A percentile compares a stretch with the other conserved stretches of the same genome.
phyloP scores from a whole-genome alignment of 2,113 vertebrate genomes.

The Sterna hirundo region DNA sequence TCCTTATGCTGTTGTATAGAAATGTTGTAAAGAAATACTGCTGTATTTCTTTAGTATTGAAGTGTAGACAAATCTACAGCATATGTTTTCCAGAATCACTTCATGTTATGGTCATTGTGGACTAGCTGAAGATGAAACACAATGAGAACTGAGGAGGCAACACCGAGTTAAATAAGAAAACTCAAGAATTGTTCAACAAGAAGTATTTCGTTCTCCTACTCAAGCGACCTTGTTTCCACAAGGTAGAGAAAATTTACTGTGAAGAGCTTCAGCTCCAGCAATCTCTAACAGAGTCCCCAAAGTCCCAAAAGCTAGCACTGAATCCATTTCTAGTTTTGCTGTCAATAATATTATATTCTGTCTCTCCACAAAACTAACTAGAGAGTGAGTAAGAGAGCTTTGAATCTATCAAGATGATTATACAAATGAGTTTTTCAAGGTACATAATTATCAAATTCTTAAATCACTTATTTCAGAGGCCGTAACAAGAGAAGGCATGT shows the following conservation, averaged over 20 bases:
- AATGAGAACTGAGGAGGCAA: neutral
- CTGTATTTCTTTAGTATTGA: neutral
- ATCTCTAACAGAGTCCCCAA: neutral
- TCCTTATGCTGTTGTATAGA: too few relatives aligned
- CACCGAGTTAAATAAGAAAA: neutral
- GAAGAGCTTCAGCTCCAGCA: neutral
- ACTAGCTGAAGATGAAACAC: neutral
- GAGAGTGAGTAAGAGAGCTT: neutral
- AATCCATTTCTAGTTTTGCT: neutral
- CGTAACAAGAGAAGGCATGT: constrained; percentile 16
- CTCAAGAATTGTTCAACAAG: neutral
- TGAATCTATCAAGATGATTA: neutral
- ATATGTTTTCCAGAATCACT: neutral
- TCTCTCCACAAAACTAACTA: neutral
- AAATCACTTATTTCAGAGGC: constrained; percentile 4
- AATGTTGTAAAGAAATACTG: too few relatives aligned
- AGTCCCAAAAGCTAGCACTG: neutral
- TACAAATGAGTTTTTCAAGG: neutral
- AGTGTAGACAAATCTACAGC: neutral
- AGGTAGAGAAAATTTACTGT: neutral
- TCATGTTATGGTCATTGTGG: neutral
- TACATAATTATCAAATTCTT: constrained; percentile 15
- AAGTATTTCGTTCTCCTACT: neutral
- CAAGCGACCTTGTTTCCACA: neutral
- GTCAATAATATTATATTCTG: neutral